A percentile compares a stretch with the other conserved stretches of the same genome.
Evolutionary conservation across 2,888 invertebrate species (phyloP).

Genomic region (Drosophila falleni): DNA sequence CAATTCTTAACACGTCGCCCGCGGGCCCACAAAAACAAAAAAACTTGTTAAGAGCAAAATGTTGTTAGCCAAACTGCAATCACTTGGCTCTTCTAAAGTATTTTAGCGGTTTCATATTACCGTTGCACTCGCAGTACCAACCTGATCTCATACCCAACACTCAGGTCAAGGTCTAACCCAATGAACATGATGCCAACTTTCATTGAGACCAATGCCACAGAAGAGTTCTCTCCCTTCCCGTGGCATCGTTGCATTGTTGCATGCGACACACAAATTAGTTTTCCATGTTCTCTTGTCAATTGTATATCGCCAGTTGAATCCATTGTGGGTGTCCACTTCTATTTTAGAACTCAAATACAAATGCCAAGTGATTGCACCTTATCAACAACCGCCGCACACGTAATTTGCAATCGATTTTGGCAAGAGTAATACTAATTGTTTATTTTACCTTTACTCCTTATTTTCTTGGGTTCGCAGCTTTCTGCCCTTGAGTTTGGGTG

Average conservation of each 20-base stretch:
- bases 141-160: constrained; percentile 2
- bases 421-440: constrained; percentile 40
- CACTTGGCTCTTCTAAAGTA: constrained; percentile 57
- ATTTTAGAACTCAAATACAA: constrained; percentile 28
- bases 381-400: constrained; percentile 46
- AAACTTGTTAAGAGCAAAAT: constrained; percentile 77
- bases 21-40: constrained; percentile 37
- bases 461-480: constrained; percentile 6
- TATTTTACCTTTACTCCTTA: constrained; percentile 15
- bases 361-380: constrained; percentile 54
- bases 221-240: constrained; percentile 12
- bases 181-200: constrained; percentile 47
- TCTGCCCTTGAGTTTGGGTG: constrained; percentile 37
- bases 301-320: constrained; percentile 73
- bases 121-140: constrained; percentile 49
- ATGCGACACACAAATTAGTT: constrained; percentile 84
- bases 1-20: constrained; percentile 71
- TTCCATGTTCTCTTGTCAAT: constrained; percentile 84
- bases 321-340: constrained; percentile 67
- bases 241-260: constrained; percentile 60
- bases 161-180: constrained; percentile 71
- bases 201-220: constrained; percentile 37
- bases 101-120: constrained; percentile 77
- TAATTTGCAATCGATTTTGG: constrained; percentile 69
- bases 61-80: constrained; percentile 66